phyloP scores from a whole-genome alignment of 2,888 invertebrate species.

The Xestia c-nigrum region DNA sequence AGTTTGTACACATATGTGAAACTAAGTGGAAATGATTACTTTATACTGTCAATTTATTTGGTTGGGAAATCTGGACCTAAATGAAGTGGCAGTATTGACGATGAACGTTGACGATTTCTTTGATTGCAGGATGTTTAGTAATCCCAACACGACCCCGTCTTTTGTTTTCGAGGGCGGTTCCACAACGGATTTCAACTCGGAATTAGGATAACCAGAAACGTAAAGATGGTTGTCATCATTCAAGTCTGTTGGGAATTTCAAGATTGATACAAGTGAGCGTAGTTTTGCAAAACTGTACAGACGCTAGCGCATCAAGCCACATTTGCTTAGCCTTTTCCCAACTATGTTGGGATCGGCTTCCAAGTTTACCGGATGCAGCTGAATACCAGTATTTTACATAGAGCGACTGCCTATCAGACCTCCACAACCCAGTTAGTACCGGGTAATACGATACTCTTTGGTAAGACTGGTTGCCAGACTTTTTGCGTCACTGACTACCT shows the following conservation, averaged over 20 bases:
- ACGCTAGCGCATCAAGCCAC: too few relatives aligned
- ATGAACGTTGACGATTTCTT: constrained; percentile 59
- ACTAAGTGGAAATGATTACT: constrained; percentile 15
- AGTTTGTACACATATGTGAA: constrained; percentile 1
- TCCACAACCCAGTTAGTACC: too few relatives aligned
- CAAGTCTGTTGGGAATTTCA: constrained; percentile 1
- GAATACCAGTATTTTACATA: too few relatives aligned
- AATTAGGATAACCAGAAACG: constrained; percentile 17
- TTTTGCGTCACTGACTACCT: too few relatives aligned
- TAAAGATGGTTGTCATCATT: constrained; percentile 12
- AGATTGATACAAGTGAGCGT: not conserved
- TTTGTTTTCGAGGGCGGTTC: constrained; percentile 42
- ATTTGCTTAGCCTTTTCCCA: too few relatives aligned
- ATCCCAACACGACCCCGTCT: constrained; percentile 47
- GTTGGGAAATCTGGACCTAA: not conserved
- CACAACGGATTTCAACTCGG: constrained; percentile 24
- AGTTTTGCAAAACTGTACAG: not conserved
- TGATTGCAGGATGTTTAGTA: constrained; percentile 67
- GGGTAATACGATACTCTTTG: too few relatives aligned
- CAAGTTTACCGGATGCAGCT: too few relatives aligned
- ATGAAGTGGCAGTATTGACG: not conserved
- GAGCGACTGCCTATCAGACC: too few relatives aligned
- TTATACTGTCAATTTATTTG: not conserved
- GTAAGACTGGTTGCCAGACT: too few relatives aligned
- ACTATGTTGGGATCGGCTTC: too few relatives aligned